These are phyloP conservation scores for Sminthurides aquaticus DNA, from an alignment of 2,888 invertebrate species.

Conservation along the genomic window DNA sequence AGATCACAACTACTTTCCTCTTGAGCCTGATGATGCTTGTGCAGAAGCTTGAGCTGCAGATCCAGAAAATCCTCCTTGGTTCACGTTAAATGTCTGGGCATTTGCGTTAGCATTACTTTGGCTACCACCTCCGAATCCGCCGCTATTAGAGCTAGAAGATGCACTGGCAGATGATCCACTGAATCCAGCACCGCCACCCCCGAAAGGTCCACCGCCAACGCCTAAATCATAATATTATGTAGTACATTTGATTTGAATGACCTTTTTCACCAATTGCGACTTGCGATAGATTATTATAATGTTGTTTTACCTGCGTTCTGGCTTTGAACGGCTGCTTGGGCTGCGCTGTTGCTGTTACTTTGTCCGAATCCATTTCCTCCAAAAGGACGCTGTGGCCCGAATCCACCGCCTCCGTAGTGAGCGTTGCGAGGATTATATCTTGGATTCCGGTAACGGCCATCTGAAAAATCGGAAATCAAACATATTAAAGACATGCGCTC, in stretches of 20 bases:
- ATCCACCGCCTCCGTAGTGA: constrained; percentile 10
- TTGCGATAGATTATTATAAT: background rate
- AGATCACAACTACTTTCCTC: constrained; percentile 4
- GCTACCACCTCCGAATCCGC: constrained; percentile 11
- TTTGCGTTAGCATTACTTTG: constrained; percentile 20
- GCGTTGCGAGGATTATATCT: constrained; percentile 9
- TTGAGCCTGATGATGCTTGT: background rate
- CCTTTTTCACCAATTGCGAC: background rate
- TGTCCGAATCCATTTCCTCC: constrained; percentile 19
- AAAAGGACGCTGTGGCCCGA: no score
- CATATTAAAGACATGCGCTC: background rate
- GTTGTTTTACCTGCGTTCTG: background rate
- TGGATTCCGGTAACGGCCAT: background rate
- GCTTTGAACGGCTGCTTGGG: background rate
- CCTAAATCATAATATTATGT: background rate
- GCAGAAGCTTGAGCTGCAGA: background rate
- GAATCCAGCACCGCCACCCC: background rate
- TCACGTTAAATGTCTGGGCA: constrained; percentile 23
- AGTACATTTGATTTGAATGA: background rate
- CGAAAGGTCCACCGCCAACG: background rate
- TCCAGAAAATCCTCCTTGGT: constrained; percentile 19
- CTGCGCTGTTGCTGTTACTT: constrained; percentile 27
- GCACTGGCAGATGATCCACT: background rate
- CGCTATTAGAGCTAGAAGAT: constrained; percentile 7
- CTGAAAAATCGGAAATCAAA: background rate